Percentiles rank a stretch among this genome's conserved stretches.
Conservation (phyloP, 2,797 vertebrate genomes). For the Sphenodon punctatus region DNA sequence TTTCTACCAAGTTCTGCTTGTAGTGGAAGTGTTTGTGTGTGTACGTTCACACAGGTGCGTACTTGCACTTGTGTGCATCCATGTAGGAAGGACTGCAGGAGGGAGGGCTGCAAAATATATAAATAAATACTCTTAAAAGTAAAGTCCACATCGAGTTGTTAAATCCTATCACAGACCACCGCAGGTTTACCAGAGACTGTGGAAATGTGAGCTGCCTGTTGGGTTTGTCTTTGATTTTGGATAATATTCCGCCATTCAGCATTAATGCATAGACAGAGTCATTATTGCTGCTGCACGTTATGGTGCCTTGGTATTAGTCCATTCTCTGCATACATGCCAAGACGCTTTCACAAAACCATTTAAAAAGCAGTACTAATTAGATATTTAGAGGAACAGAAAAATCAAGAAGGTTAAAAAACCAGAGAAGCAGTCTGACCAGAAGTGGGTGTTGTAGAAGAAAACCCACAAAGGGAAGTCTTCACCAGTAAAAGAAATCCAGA, state of each 20-base stretch:
- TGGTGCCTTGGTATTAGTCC: constrained; percentile 56
- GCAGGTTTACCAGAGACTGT: not conserved
- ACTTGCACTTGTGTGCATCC: too few species aligned
- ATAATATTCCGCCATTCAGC: constrained; percentile 21
- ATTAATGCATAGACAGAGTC: constrained; percentile 43
- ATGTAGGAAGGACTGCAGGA: too few species aligned
- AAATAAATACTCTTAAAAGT: too few species aligned
- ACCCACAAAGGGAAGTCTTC: not conserved
- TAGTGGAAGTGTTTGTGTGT: too few species aligned
- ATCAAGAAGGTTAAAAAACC: constrained; percentile 52
- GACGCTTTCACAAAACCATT: constrained; percentile 68
- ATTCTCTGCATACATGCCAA: constrained; percentile 53
- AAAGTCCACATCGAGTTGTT: not conserved
- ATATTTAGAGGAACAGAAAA: constrained; percentile 53
- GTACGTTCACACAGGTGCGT: too few species aligned
- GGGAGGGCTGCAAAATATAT: too few species aligned
- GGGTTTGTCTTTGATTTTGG: not conserved
- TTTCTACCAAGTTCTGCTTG: too few species aligned
- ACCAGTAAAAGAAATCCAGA: not conserved
- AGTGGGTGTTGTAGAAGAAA: not conserved
- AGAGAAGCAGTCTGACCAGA: constrained; percentile 32
- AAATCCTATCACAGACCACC: not conserved
- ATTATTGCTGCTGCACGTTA: constrained; percentile 35
- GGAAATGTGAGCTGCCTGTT: constrained; percentile 13
- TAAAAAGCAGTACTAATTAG: constrained; percentile 59